Base-by-base conservation (phyloP, 1,140 invertebrate species). In the Phymastichus coffea region DNA sequence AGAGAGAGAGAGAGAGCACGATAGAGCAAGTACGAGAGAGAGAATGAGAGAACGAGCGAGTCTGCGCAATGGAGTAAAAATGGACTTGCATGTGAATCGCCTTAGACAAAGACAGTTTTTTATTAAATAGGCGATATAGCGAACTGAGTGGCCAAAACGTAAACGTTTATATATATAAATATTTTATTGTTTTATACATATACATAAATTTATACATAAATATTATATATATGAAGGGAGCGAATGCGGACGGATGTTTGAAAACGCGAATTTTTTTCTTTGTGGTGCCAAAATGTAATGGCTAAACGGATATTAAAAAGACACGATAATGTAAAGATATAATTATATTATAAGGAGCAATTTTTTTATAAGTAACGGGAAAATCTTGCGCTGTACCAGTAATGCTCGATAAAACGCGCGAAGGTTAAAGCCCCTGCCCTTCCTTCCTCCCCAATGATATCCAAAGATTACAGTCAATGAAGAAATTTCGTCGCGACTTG, bases 131-230 rank as follows among this genome's bases (percentile, higher is more conserved):
- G 62, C 74, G 74, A 73, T n/a, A n/a, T 71, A 59, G 70, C 64
- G 71, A 76, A 78, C 76, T 76, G 69, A 78, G 75, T 79, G 75
- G 76, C 77, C 77, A 78, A 80, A 78, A 78, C 70, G 68, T 79
- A 78, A 78, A 73, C 72, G 69, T 77, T 79, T 78, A 77, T 75
- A 77, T 66, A 75, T 78, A 77, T 76, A 77, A 65, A 75, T 78
- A 75, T 76, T 73, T 75, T 70, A 71, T 71, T 73, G 73, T 78
- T 69, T 76, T 72, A 70, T 71, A 71, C 66, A 70, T 69, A 70
- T 68, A 63, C 54, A 66, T 61, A 65, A 22, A 68, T 57, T 59
- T 60, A 71, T 66, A 66, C 63, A 69, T 63, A 57, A 26, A 59
- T 48, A 57, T 51, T 59, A 49, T 54, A 64, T 57, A 64, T 55